Evolutionary conservation across 2,888 invertebrate species (phyloP), one percentile per base, ranked within the genome.

Genomic region (Hypselothyrea guttata): DNA sequence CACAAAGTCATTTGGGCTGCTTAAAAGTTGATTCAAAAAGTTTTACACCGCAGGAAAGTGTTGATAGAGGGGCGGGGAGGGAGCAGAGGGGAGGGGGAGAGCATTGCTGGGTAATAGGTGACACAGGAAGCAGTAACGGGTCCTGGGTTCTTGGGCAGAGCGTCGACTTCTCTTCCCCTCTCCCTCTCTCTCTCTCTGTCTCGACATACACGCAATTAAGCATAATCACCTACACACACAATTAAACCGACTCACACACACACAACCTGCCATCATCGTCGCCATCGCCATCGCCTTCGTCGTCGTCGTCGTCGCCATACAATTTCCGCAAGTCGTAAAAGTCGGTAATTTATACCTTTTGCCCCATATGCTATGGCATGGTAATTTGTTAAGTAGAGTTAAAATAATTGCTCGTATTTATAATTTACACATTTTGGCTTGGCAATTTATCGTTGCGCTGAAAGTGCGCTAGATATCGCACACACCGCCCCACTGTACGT

Each of bases 311-410:
- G 84, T 75, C 84, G 82, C 84, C 81, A 71, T 74, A 84, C 84
- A 83, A 84, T 83, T 83, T 83, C 82, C 82, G 82, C 84, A 83
- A 83, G 83, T 84, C 82, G 82, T 82, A 83, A 83, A 82, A 83
- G 82, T 84, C 84, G 83, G 81, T 84, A 83, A 83, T 83, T 83
- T 83, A 83, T 83, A 83, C 82, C 82, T 84, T 83, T 82, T 76
- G 87, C 85, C 86, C 87, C 89, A 89, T 89, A 89, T 89, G 89
- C 88, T 82, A 62, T 78, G 89, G 87, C 88, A 89, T 87, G 88
- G 89, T 89, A 90, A 90, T 90, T 90, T 90, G 90, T 90, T 90
- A 90, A 90, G 89, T 90, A 89, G 88, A 90, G 89, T 89, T 89
- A 89, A 90, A 90, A 90, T 90, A 90, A 90, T 90, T 90, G 90